Evolutionary conservation across 2,797 vertebrate genomes (phyloP), one percentile per base, ranked within the genome.

Genomic region (Ceyx erithaca): DNA sequence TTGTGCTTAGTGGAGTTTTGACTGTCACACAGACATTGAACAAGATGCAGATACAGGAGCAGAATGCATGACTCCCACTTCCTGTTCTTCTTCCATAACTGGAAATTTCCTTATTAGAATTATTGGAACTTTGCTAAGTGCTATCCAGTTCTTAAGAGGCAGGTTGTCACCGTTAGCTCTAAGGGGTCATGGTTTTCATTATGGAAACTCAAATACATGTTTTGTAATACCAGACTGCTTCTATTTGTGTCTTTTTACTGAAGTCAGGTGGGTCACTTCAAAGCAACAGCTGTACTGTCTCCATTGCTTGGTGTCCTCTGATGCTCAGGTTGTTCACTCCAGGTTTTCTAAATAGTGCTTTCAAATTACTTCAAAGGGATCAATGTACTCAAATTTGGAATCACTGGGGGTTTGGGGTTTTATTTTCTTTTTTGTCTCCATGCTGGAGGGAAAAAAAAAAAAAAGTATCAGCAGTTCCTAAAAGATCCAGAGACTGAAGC

Each of bases 121-220:
- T 59, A 14, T 61, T 49, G 20, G 28, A 88, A 35, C 30, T 66
- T 66, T 25, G 40, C 31, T 73, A 85, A 91, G 33, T 81, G 31
- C 49, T 82, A n/a, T 18, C 83, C 30, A 73, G 40, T 89, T 92
- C 85, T 76, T 69, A 83, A 5, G 51, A 94, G 71, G 57, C 48
- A 55, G 19, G 52, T 55, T 64, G 46, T 68, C 76, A 52, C 18
- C 57, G 72, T 48, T 93, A 94, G 72, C 52, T 85, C 76, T 90
- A 91, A 91, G 70, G 77, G 63, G 83, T 94, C 93, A 91, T 93
- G 85, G 83, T 87, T 96, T 97, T 96, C 66, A 79, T 93, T 89
- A 89, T 55, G 80, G 59, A 61, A 84, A 89, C 78, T 67, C 43
- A 85, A 63, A 64, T 86, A 69, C 75, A 6, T 64, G 46, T 89